Percentiles rank a stretch among this genome's conserved stretches.
phyloP scores from a whole-genome alignment of 2,797 vertebrate species.

The Vespertilio murinus region DNA sequence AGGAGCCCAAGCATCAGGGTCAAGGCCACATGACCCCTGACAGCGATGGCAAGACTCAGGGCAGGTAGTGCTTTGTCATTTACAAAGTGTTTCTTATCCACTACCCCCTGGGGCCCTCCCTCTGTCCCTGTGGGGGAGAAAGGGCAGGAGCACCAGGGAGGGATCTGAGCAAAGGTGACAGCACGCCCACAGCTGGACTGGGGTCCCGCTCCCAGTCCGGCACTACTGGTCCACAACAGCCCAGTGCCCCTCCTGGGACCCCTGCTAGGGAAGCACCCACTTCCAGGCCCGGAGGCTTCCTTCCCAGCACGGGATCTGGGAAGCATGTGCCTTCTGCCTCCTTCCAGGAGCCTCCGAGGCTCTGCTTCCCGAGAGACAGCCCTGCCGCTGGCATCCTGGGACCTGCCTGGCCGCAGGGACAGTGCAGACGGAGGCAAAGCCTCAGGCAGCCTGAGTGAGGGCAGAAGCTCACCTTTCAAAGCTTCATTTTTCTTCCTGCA shows the following conservation, averaged over 20 bases:
- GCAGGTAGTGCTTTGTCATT: neutral
- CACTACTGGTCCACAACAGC: neutral
- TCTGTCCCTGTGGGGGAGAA: neutral
- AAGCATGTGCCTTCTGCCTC: neutral
- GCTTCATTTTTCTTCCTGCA: neutral
- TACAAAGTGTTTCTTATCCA: neutral
- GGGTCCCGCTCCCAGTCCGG: too few relatives aligned
- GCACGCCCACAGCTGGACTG: neutral
- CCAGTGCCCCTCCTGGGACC: neutral
- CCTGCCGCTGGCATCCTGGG: fast-evolving
- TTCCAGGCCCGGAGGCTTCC: neutral
- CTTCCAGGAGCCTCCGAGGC: neutral
- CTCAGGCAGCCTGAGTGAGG: neutral
- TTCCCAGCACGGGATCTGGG: neutral
- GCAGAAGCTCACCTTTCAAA: neutral
- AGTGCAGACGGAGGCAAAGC: neutral
- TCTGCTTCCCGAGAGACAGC: neutral
- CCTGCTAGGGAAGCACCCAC: neutral
- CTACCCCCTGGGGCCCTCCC: too few relatives aligned
- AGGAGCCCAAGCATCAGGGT: neutral
- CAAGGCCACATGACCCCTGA: neutral
- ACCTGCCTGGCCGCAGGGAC: neutral
- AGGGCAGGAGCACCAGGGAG: neutral
- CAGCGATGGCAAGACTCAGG: neutral
- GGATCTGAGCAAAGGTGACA: neutral